Evolutionary conservation across 2,888 invertebrate species (phyloP).

Genomic region (Latheticus oryzae): DNA sequence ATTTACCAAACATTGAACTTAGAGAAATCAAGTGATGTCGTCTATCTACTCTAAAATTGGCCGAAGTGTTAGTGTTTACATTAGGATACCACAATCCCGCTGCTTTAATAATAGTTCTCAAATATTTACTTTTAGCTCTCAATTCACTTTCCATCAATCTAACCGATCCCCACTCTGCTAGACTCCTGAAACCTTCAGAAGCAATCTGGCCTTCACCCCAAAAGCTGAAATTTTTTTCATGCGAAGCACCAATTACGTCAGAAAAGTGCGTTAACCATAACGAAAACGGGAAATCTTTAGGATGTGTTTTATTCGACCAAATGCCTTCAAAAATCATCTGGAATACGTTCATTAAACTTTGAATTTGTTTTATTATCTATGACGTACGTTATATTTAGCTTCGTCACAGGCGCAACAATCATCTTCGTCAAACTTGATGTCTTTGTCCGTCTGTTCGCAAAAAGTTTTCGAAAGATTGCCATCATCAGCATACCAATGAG

Average conservation of each 20-base stretch:
- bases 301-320: conserved; percentile 96
- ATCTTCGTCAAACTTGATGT: conserved; percentile 69
- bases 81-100: conserved; percentile 90
- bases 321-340: conserved; percentile 90
- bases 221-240: conserved; percentile 87
- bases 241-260: conserved; percentile 95
- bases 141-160: conserved; percentile 90
- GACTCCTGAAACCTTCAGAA: conserved; percentile 85
- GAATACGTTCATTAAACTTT: conserved; percentile 41
- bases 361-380: neutral
- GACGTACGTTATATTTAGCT: conserved; percentile 87
- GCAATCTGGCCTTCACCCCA: conserved; percentile 92
- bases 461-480: conserved; percentile 82
- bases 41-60: conserved; percentile 85
- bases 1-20: conserved; percentile 84
- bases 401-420: conserved; percentile 95
- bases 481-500: conserved; percentile 91
- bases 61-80: conserved; percentile 85
- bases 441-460: conserved; percentile 80
- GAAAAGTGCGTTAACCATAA: conserved; percentile 96
- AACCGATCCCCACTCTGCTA: conserved; percentile 92
- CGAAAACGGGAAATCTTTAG: conserved; percentile 93
- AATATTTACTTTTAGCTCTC: conserved; percentile 79
- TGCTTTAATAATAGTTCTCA: conserved; percentile 89
- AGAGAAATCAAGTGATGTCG: conserved; percentile 88